phyloP scores from a whole-genome alignment of 2,797 vertebrate genomes.

The Premnoplex brunnescens region DNA sequence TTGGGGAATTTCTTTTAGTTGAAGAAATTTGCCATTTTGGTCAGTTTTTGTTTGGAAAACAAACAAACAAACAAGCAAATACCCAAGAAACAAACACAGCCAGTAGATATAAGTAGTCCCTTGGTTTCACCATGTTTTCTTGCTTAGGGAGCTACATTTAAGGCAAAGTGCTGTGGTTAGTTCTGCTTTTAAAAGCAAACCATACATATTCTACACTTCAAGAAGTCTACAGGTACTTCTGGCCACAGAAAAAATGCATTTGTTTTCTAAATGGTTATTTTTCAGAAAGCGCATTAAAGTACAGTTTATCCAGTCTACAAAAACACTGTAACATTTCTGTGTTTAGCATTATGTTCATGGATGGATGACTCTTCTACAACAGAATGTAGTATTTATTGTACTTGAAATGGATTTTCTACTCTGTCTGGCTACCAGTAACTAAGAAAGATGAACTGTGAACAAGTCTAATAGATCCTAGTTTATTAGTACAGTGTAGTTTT shows the following conservation, averaged over 20 bases:
- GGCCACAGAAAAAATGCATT: background rate
- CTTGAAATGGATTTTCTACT: background rate
- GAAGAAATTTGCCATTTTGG: background rate
- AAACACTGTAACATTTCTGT: conserved; percentile 19
- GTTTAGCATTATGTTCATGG: background rate
- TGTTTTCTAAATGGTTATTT: conserved; percentile 28
- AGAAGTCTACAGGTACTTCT: background rate
- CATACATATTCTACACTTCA: background rate
- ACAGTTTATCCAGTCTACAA: conserved; percentile 3
- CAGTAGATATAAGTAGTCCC: background rate
- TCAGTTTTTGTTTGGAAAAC: background rate
- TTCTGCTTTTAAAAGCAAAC: background rate
- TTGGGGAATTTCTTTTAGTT: background rate
- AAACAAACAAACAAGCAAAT: background rate
- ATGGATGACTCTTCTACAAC: background rate
- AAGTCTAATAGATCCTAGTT: background rate
- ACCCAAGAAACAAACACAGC: background rate
- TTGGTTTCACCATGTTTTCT: background rate
- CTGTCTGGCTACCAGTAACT: background rate
- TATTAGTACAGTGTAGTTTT: background rate
- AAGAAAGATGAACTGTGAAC: conserved; percentile 6
- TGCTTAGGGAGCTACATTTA: background rate
- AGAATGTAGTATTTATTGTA: background rate
- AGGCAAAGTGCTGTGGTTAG: background rate
- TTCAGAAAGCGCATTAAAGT: conserved; percentile 18